Conservation (phyloP, 2,113 vertebrate species). For the Gopherus evgoodei region DNA sequence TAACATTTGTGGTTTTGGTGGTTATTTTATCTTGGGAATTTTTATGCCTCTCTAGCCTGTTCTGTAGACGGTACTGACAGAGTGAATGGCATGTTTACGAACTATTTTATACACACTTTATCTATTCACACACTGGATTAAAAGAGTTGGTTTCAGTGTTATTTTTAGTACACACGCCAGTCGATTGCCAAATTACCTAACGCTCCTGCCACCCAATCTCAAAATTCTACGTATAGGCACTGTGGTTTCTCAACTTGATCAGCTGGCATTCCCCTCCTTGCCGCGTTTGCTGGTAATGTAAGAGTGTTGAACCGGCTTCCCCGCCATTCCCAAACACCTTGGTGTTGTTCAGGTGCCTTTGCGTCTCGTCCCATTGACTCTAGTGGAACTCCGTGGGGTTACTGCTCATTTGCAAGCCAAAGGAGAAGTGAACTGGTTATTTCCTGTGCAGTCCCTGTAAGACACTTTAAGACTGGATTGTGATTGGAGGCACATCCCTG, state of each 20-base stretch:
- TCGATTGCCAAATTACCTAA: not conserved
- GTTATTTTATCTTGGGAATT: constrained; percentile 7
- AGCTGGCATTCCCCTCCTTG: not conserved
- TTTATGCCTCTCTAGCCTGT: not conserved
- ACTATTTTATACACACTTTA: not conserved
- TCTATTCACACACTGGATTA: not conserved
- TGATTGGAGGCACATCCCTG: not conserved
- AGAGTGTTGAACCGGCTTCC: fast-evolving
- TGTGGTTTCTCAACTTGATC: not conserved
- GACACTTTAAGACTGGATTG: not conserved
- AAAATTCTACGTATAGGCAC: not conserved
- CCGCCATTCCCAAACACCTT: not conserved
- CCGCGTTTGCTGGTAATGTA: not conserved
- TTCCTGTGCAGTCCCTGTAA: not conserved
- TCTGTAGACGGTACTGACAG: not conserved
- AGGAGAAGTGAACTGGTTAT: not conserved
- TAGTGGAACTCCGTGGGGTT: not conserved
- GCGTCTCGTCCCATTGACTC: not conserved
- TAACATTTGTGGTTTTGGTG: constrained; percentile 34
- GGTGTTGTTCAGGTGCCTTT: not conserved
- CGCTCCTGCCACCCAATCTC: not conserved
- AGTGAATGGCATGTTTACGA: fast-evolving
- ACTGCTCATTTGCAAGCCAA: not conserved
- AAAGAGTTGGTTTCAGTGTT: not conserved
- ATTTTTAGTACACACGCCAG: not conserved